phyloP scores from a whole-genome alignment of 35 echinoderm and acorn worm genomes.

The Eucidaris tribuloides region DNA sequence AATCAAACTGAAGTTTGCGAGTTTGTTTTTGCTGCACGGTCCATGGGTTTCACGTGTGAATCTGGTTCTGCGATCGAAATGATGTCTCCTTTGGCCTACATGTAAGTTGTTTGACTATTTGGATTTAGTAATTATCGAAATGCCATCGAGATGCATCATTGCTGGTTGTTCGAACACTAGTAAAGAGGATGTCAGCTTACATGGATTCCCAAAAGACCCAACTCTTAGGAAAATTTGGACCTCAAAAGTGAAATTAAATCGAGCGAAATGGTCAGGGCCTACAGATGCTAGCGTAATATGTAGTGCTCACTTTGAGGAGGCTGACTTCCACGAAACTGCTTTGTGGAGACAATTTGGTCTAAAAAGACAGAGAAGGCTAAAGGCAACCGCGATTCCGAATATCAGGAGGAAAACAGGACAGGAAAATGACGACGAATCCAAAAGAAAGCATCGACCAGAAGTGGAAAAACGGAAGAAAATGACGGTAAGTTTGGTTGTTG shows the following conservation, averaged over 20 bases:
- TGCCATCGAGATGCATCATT: not conserved
- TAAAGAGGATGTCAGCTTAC: not conserved
- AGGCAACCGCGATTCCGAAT: not conserved
- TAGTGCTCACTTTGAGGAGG: not conserved
- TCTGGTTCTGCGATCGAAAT: no score
- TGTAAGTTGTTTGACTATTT: no score
- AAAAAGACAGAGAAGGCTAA: not conserved
- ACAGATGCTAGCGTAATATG: constrained; percentile 19
- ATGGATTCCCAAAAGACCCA: constrained; percentile 15
- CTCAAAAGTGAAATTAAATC: not conserved
- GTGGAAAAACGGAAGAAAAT: no score
- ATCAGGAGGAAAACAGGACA: no score
- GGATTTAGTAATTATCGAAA: no score
- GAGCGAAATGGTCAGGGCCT: not conserved
- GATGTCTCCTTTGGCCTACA: no score
- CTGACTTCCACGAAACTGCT: not conserved
- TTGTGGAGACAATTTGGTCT: not conserved
- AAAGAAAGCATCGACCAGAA: no score
- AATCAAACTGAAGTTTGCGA: no score
- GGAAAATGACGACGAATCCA: no score
- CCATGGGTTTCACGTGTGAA: no score
- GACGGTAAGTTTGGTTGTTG: no score
- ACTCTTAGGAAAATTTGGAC: constrained; percentile 28
- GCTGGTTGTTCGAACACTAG: not conserved
- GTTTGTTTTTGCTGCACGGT: no score